Evolutionary conservation across 1,140 invertebrate species (phyloP).

Genomic region (Drosophila tropicalis): DNA sequence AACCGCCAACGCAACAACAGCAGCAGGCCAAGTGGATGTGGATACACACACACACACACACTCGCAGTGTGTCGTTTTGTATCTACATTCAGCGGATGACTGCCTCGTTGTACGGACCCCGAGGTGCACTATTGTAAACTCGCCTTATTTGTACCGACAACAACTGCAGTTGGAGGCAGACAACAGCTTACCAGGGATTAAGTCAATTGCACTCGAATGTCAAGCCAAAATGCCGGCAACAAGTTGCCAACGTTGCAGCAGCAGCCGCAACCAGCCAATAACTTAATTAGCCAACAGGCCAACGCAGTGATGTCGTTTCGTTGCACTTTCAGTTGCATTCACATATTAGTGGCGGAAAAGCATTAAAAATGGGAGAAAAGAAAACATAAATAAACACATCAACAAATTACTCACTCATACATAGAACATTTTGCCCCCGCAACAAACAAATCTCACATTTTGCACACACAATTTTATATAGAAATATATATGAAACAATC

Average conservation of each 20-base stretch:
- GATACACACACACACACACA: conserved; percentile 22
- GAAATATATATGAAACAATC: conserved; percentile 8
- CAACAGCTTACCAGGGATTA: conserved; percentile 70
- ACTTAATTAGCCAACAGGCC: conserved; percentile 67
- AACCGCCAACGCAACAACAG: conserved; percentile 52
- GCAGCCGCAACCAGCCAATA: conserved; percentile 63
- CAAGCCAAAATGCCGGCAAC: conserved; percentile 72
- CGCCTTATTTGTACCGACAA: conserved; percentile 77
- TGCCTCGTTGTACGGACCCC: conserved; percentile 24
- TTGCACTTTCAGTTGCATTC: neutral
- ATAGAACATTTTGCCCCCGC: neutral
- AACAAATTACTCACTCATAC: conserved; percentile 4
- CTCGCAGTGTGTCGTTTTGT: conserved; percentile 2
- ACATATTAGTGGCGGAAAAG: neutral
- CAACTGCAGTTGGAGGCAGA: conserved; percentile 38
- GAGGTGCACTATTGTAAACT: conserved; percentile 68
- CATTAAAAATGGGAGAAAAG: neutral
- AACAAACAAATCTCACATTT: conserved; percentile 7
- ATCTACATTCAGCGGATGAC: neutral
- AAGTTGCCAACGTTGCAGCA: conserved; percentile 64
- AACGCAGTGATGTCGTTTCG: neutral
- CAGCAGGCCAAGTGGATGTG: conserved; percentile 27
- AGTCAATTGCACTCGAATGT: conserved; percentile 80
- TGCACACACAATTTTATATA: neutral
- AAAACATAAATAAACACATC: neutral